A percentile compares a stretch with the other conserved stretches of the same genome.
Evolutionary conservation across 2,888 invertebrate genomes (phyloP).

Genomic region (Noctua comes): DNA sequence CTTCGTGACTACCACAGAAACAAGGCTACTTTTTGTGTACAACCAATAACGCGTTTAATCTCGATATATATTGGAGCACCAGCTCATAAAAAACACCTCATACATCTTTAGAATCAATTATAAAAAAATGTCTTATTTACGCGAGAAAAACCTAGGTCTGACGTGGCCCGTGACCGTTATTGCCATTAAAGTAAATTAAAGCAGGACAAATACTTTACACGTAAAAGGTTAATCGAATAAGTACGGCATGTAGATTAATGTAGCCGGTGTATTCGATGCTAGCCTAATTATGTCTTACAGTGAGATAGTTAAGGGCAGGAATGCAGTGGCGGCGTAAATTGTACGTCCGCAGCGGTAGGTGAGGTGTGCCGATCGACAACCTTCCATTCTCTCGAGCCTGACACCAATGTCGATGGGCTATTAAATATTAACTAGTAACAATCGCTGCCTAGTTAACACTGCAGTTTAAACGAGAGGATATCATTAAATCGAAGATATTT

Average conservation of each 20-base stretch:
- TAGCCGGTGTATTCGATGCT: constrained; percentile 66
- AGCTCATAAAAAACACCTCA: constrained; percentile 21
- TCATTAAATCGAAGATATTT: constrained; percentile 55
- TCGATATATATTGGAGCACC: constrained; percentile 42
- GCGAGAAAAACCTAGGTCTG: constrained; percentile 25
- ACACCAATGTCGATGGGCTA: constrained; percentile 85
- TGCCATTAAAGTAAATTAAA: constrained; percentile 65
- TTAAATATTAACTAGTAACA: constrained; percentile 81
- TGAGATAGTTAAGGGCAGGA: constrained; percentile 80
- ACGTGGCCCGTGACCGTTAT: constrained; percentile 36
- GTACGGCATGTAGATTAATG: constrained; percentile 68
- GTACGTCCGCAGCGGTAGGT: constrained; percentile 76
- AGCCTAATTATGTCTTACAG: constrained; percentile 77
- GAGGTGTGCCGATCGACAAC: constrained; percentile 86
- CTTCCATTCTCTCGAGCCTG: constrained; percentile 85
- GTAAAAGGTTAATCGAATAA: constrained; percentile 73
- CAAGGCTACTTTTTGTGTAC: constrained; percentile 74
- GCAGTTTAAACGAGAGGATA: constrained; percentile 59
- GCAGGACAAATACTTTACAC: constrained; percentile 68
- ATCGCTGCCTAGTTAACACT: constrained; percentile 72
- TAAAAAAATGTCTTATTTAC: constrained; percentile 48
- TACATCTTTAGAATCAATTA: constrained; percentile 29
- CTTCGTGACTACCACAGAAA: constrained; percentile 77
- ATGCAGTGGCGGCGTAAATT: constrained; percentile 81
- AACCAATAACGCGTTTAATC: constrained; percentile 60